Evolutionary conservation across 2,888 invertebrate species (phyloP), one percentile per base, ranked within the genome.

Genomic region (Nomada flava): DNA sequence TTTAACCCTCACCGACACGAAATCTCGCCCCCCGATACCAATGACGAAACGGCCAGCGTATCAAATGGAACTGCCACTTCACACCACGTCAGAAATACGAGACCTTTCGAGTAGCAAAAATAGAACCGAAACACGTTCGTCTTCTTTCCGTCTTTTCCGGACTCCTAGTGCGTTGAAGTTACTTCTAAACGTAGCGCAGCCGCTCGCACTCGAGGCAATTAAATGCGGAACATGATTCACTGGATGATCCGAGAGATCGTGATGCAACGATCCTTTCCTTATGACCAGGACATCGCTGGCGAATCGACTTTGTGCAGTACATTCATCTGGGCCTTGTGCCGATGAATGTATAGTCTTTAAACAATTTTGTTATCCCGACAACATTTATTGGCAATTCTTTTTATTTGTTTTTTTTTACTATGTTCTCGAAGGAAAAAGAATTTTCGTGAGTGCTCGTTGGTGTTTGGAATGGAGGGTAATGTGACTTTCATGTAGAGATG

Each of bases 141-240:
- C 83, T 82, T 79, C 83, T 83, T 82, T 84, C 79, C 83, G 83
- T 76, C 71, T 82, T 84, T 84, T 83, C 83, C 83, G 84, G 47
- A 84, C 72, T 57, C 71, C 53, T 13, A n/a, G 26, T 29, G 63
- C 81, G 81, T 84, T 50, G 77, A 77, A 64, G 75, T 84, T 81
- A 71, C 84, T 65, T 81, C 83, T 82, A 73, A 84, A 78, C 74
- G 74, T 53, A 36, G 75, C 76, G 36, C 79, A 52, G 63, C 26
- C 83, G 26, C 52, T 47, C 52, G 47, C 76, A 57, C 72, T 78
- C 75, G 72, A 64, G 73, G 71, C 81, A 84, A 84, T 84, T 84
- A 84, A 84, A 84, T 84, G 81, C 84, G 84, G 84, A 84, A 82
- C 84, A 67, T 84, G 84, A 84, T 84, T 84, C 84, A 84, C 77